Base-by-base conservation (phyloP, 2,888 invertebrate species). In the Cryptocephalus moraei region DNA sequence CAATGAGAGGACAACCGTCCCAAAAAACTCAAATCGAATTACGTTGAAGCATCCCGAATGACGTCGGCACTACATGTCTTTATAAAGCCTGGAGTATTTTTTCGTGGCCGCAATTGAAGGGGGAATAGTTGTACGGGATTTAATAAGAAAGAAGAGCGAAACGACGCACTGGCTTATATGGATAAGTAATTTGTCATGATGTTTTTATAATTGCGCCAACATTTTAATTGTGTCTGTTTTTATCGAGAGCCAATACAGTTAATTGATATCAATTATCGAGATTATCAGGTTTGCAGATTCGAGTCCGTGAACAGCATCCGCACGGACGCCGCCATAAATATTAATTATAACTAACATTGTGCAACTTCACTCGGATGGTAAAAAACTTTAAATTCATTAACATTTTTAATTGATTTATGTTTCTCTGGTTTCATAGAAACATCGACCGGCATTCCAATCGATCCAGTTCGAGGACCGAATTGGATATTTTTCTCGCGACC, bases 231-330 rank as follows among this genome's bases (percentile, higher is more conserved):
- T 65, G 61, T 55, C 61, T 57, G 55, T 66, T 66, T 67, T 67
- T 67, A 51, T 58, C 51, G 42, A 44, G 48, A 51, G 40, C 51
- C 55, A 58, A 60, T 61, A 60, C 53, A 53, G 55, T 56, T 65
- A 67, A 66, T 66, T 66, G 66, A 65, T 67, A 65, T 65, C 65
- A 66, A 66, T 68, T 67, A 65, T 65, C 63, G 61, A 62, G 67
- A 67, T 64, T 64, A 65, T 66, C 64, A 62, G 63, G 64, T 63
- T 62, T 51, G 47, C 52, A 54, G 55, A 56, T 55, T 58, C 58
- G 56, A 56, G 56, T 59, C 56, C 51, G 60, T 61, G 60, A 52
- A 57, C 51, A 55, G 51, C 48, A 55, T 59, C 57, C 51, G 52
- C 52, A 55, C 56, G 58, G 56, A 59, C 58, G 59, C 57, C 48